Evolutionary conservation across 2,113 vertebrate species (phyloP), one percentile per base, ranked within the genome.

Genomic region (Suncus etruscus): DNA sequence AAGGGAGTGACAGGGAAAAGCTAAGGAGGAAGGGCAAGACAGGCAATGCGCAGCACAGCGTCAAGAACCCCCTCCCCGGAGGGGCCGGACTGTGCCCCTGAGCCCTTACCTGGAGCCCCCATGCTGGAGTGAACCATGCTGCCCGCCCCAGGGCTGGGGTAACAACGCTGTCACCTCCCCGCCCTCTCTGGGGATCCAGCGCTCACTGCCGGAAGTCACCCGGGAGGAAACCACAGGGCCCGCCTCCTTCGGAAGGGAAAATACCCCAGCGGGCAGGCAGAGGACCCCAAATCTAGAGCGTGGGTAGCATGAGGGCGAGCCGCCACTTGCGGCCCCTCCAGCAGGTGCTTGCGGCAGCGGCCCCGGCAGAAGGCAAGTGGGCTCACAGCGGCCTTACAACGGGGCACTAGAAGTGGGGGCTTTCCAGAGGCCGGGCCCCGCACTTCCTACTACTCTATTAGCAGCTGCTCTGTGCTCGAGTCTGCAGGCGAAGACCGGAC

Each of bases 101-200:
- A 50, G 39, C 66, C 73, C 96, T 97, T 97, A 97, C 96, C 96
- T 97, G 95, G 96, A 95, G 95, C 96, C 96, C 96, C 96, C 96
- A 97, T 97, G 96, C 94, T 93, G 96, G 91, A 95, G 91, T 89
- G 94, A 95, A 95, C 93, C 95, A 94, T 82, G 93, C 93, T 96
- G 90, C 94, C 94, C 72, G 93, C 95, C 95, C 96, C 81, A 48
- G 94, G 91, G 91, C 88, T 92, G 92, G 95, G 95, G 96, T 93
- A 95, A 97, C 95, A 92, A 96, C 94, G 94, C 95, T 97, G 95
- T 95, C 96, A 97, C 92, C 94, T 96, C 93, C 86, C 95, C 96
- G 89, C 95, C 95, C 86, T 94, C 94, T 94, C 90, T 91, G 87
- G 94, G 95, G 93, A 91, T 95, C 88, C 82, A 94, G 80, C 86